Base-by-base conservation (phyloP, 2,113 vertebrate genomes). In the Sylvia atricapilla region DNA sequence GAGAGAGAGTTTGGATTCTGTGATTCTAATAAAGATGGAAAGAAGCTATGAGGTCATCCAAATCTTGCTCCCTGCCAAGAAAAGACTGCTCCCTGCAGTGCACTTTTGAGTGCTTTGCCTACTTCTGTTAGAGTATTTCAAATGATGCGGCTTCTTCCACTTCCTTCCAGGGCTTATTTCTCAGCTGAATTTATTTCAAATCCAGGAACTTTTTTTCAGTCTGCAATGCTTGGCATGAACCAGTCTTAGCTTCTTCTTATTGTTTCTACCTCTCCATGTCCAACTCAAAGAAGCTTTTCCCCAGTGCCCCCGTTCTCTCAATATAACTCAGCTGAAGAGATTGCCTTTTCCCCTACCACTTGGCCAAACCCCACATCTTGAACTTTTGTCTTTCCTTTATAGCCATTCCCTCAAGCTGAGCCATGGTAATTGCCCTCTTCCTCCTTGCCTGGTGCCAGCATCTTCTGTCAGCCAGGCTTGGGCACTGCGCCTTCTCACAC, bases 1-100 rank as follows among this genome's bases (percentile, higher is more conserved):
- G 84, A 73, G 81, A 87, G 63, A 87, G 74, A 44, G 70, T 85
- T 62, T 62, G 46, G 67, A 49, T 62, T 93, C 62, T 53, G 41
- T 87, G 89, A 95, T 73, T 91, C 78, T 85, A 95, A 95, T 7
- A 90, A 78, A 83, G 84, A 90, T 53, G 67, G 94, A 93, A 95
- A 91, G 93, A 91, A 89, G 82, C 67, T 91, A 69, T 74, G 84
- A 95, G 93, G 84, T 95, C 94, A 95, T 87, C 82, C 72, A 91
- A 91, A 87, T 60, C 87, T 76, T 8, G 6, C 43, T 91, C 39
- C 37, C 50, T 95, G 94, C 87, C 94, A 95, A 86, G 87, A 89
- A 84, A 76, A 68, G 49, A 35, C 59, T 88, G 70, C 22, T 95
- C 89, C 89, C 91, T 62, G 62, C 82, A 93, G 84, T 39, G 91